A percentile compares a stretch with the other conserved stretches of the same genome.
phyloP scores from a whole-genome alignment of 1,140 invertebrate species.

The Calosoma granatense region DNA sequence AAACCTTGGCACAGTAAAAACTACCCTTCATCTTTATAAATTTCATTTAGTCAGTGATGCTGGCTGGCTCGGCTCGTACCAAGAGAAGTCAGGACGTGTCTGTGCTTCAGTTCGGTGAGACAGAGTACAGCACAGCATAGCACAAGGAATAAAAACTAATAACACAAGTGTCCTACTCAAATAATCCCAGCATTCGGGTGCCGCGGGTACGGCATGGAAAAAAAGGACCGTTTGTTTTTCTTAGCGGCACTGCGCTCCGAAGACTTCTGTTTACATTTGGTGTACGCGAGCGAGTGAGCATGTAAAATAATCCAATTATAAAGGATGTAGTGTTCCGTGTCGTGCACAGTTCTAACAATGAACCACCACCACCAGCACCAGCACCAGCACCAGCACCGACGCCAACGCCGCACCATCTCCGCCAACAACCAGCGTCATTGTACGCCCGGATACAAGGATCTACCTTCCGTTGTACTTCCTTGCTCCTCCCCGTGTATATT shows the following conservation, averaged over 20 bases:
- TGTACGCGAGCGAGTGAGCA: not conserved
- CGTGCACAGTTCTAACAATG: not conserved
- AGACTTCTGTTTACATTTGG: not conserved
- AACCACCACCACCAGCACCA: too few relatives aligned
- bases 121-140: not conserved
- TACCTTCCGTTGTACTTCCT: too few relatives aligned
- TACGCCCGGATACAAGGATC: too few relatives aligned
- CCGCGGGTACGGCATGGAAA: not conserved
- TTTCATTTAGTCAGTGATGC: not conserved
- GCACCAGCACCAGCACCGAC: too few relatives aligned
- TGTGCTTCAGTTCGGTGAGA: not conserved
- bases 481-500: too few relatives aligned
- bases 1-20: not conserved
- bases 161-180: slow-evolving; percentile 1
- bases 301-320: slow-evolving; percentile 8
- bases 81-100: too few relatives aligned
- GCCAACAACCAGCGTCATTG: too few relatives aligned
- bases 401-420: too few relatives aligned
- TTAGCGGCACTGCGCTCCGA: not conserved
- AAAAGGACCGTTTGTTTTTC: not conserved
- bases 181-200: not conserved
- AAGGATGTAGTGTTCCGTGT: not conserved
- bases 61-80: not conserved
- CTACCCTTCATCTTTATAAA: not conserved
- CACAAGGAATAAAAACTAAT: not conserved